Base-by-base conservation (phyloP, 2,797 vertebrate species). In the Rhadinocentrus ornatus region DNA sequence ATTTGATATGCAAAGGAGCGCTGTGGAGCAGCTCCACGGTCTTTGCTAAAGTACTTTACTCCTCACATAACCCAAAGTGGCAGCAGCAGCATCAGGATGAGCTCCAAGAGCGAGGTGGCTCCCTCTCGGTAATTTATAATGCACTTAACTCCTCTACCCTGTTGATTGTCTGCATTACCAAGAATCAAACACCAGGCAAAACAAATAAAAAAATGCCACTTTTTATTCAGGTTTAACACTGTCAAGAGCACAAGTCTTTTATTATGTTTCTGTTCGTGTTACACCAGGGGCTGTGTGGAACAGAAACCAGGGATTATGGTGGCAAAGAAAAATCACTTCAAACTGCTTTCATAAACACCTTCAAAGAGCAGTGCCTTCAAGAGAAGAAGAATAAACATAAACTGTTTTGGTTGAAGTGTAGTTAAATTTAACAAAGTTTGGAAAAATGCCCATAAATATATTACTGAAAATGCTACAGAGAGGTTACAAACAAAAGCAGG, bases 1-100 rank as follows among this genome's bases (percentile, higher is more conserved):
- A 91, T 93, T 94, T 94, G 90, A 94, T 94, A 94, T 94, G 93
- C 93, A 94, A 94, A 94, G 89, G 88, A 93, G 91, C 75, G 78
- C 84, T 78, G 89, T 84, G 89, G 85, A 80, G 89, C 86, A 85
- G 92, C 87, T 86, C 89, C 89, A 91, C 89, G 87, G 83, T 93
- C 86, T 82, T 81, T 68, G 89, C 91, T 93, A 93, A 95, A 94
- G 89, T 91, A 91, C 92, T 93, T 93, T 93, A 89, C 90, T 93
- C 88, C 88, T 91, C 92, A 89, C 91, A 92, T 94, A 94, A 95
- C 92, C 92, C 87, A 90, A 93, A 93, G 94, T 94, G 94, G 94
- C 93, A 94, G 90, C 87, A 86, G 86, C 82, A 83, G 88, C 90
- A 87, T 86, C 86, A 90, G 89, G 86, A 92, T 88, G 88, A 89